Percentiles rank a stretch among this genome's conserved stretches.
These are phyloP conservation scores for Calephelis perditalis DNA, from an alignment of 2,888 invertebrate genomes.

Conservation along the genomic window DNA sequence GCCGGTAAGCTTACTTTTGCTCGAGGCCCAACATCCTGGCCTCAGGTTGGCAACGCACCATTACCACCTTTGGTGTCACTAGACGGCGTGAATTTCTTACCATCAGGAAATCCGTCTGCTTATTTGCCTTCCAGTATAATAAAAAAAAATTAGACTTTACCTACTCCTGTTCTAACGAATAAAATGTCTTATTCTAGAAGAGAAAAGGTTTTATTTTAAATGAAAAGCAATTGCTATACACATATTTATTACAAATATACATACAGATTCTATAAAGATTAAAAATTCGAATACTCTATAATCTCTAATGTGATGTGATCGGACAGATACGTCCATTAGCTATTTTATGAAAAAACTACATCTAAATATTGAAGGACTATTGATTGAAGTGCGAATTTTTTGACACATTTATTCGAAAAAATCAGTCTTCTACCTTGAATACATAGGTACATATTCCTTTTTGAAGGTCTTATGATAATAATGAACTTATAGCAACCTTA, in stretches of 20 bases:
- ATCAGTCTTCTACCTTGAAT: conserved; percentile 74
- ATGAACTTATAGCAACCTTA: too few species aligned
- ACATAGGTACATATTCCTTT: conserved; percentile 31
- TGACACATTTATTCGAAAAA: conserved; percentile 45
- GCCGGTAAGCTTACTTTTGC: too few species aligned
- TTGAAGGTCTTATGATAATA: too few species aligned
- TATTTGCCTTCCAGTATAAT: too few species aligned
- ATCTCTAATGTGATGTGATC: conserved; percentile 23
- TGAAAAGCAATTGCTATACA: conserved; percentile 37
- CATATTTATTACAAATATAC: conserved; percentile 58
- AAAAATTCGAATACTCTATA: conserved; percentile 41
- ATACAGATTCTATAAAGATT: conserved; percentile 42
- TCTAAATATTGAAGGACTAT: conserved; percentile 25
- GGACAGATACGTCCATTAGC: conserved; percentile 5
- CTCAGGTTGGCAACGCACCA: too few species aligned
- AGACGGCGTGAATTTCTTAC: too few species aligned
- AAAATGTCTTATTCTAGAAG: too few species aligned
- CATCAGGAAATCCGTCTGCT: too few species aligned
- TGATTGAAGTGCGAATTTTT: conserved; percentile 33
- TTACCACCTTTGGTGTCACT: too few species aligned
- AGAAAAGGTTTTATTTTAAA: background rate
- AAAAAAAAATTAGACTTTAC: too few species aligned
- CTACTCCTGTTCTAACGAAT: too few species aligned
- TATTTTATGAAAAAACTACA: conserved; percentile 22
- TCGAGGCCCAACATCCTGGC: too few species aligned